These are phyloP conservation scores for Babylonia areolata DNA, from an alignment of 1,140 invertebrate species.

Conservation along the genomic window DNA sequence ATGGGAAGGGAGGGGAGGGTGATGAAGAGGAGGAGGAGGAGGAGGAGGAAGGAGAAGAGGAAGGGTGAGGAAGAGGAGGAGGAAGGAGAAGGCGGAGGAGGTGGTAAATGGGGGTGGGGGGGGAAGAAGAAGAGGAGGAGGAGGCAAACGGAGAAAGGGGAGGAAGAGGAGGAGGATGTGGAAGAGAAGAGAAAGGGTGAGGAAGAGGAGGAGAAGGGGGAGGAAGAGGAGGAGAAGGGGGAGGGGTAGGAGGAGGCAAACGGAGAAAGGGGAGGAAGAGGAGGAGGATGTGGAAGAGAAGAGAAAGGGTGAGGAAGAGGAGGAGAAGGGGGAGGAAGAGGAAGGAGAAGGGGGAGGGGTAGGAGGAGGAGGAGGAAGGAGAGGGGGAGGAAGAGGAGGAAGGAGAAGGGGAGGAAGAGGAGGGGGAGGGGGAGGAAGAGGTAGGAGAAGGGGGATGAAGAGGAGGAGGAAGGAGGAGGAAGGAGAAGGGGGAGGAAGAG, in stretches of 20 bases:
- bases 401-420: background rate
- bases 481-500: too few species aligned
- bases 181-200: too few species aligned
- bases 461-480: conserved; percentile 10
- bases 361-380: background rate
- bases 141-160: too few species aligned
- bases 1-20: too few species aligned
- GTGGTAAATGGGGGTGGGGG: too few species aligned
- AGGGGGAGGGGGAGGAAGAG: background rate
- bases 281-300: background rate
- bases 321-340: background rate
- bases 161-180: too few species aligned
- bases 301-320: background rate
- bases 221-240: background rate
- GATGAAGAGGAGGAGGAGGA: too few species aligned
- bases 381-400: background rate
- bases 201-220: background rate
- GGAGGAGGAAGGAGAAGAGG: too few species aligned
- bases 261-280: background rate
- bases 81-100: too few species aligned
- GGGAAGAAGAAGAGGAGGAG: too few species aligned
- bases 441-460: background rate
- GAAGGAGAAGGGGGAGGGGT: background rate
- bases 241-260: background rate
- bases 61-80: too few species aligned